Conservation (phyloP, 1,140 invertebrate species). For the Pogonomyrmex californicus region DNA sequence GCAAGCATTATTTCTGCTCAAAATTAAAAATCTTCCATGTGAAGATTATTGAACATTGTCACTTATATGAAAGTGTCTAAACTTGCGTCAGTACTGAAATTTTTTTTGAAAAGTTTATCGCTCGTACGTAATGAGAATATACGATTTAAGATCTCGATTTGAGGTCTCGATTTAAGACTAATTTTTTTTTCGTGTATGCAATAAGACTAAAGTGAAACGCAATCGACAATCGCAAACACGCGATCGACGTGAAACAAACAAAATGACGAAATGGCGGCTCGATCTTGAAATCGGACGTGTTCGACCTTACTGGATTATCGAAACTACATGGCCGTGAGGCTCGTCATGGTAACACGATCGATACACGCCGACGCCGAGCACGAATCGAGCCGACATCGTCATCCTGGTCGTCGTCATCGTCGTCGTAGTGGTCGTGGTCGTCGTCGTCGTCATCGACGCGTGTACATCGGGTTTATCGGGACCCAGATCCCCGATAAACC, state of each 20-base stretch:
- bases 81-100: no score
- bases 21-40: no score
- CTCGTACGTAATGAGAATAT: no score
- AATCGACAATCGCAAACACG: background rate
- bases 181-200: no score
- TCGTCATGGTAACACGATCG: slow-evolving; percentile 61
- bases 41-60: no score
- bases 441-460: slow-evolving; percentile 28
- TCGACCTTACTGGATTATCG: slow-evolving; percentile 62
- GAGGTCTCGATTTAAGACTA: no score
- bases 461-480: slow-evolving; percentile 74
- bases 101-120: no score
- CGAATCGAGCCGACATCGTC: slow-evolving; percentile 48
- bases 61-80: no score
- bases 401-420: slow-evolving; percentile 2
- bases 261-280: background rate
- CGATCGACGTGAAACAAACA: background rate
- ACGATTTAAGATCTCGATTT: no score
- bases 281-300: slow-evolving; percentile 21
- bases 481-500: slow-evolving; percentile 73
- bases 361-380: slow-evolving; percentile 55
- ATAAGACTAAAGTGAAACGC: background rate
- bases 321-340: slow-evolving; percentile 43
- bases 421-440: no score
- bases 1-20: no score